Conservation (phyloP, 2,797 vertebrate genomes). For the Fistularia commersonii region DNA sequence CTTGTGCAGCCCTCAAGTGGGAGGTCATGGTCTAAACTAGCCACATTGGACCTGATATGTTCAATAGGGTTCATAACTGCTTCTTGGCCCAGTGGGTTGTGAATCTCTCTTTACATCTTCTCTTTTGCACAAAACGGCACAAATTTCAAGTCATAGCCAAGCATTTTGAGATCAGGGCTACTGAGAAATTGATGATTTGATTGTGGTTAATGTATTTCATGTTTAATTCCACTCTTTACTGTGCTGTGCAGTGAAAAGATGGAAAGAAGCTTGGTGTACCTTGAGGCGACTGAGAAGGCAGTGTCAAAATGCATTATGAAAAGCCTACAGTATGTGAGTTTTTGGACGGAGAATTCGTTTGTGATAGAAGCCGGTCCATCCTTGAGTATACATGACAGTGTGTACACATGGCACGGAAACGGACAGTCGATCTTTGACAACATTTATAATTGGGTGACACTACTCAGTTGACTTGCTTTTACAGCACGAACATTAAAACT, state of each 20-base stretch:
- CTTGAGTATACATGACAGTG: not conserved
- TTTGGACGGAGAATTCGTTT: slow-evolving; percentile 13
- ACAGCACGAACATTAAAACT: too few relatives aligned
- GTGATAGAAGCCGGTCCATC: not conserved
- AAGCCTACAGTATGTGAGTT: slow-evolving; percentile 78
- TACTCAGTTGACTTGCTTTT: slow-evolving; percentile 11
- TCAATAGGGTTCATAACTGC: slow-evolving; percentile 88
- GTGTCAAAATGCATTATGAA: slow-evolving; percentile 80
- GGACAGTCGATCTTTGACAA: not conserved
- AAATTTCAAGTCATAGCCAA: slow-evolving; percentile 35
- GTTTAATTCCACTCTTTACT: slow-evolving; percentile 60
- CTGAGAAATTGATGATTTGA: slow-evolving; percentile 48
- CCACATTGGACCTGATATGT: slow-evolving; percentile 75
- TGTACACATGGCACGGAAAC: not conserved
- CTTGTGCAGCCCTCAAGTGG: slow-evolving; percentile 72
- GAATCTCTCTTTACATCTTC: slow-evolving; percentile 81
- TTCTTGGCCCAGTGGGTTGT: slow-evolving; percentile 77
- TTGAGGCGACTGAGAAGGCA: slow-evolving; percentile 82
- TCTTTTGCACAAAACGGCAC: slow-evolving; percentile 77
- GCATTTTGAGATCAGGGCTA: slow-evolving; percentile 36
- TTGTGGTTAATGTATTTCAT: slow-evolving; percentile 44
- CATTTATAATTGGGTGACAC: slow-evolving; percentile 6
- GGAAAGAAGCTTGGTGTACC: slow-evolving; percentile 72
- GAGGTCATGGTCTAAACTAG: slow-evolving; percentile 67
- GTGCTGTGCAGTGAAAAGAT: slow-evolving; percentile 80